Percentiles rank a stretch among this genome's conserved stretches.
Conservation (phyloP, 2,113 vertebrate species). For the Galemys pyrenaicus region DNA sequence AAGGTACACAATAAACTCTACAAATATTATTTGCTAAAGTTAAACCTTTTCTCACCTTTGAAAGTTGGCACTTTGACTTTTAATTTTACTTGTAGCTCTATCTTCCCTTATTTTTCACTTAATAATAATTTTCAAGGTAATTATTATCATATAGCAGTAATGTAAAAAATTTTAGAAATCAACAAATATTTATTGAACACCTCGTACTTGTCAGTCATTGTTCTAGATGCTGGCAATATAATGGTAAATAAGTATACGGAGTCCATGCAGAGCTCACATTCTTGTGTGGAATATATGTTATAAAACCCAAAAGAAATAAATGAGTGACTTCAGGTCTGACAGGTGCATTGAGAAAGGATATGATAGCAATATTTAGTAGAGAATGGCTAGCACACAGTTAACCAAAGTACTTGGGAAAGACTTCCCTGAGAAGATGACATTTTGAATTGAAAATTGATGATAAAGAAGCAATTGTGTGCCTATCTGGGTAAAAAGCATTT, state of each 20-base stretch:
- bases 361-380: not conserved
- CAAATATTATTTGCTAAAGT: slow-evolving; percentile 19
- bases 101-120: slow-evolving; percentile 6
- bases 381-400: not conserved
- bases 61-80: not conserved
- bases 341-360: not conserved
- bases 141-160: not conserved
- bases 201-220: not conserved
- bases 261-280: not conserved
- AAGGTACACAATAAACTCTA: not conserved
- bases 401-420: not conserved
- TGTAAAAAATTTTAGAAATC: not conserved
- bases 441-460: not conserved
- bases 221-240: not conserved
- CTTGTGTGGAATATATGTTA: not conserved
- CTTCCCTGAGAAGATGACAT: not conserved
- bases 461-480: not conserved
- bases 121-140: slow-evolving; percentile 9
- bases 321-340: not conserved
- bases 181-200: not conserved
- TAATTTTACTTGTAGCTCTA: not conserved
- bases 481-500: not conserved
- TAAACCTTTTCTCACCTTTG: not conserved
- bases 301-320: not conserved
- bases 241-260: not conserved